Base-by-base conservation (phyloP, 2,888 invertebrate genomes). In the Rhimphoctona megacephalus region DNA sequence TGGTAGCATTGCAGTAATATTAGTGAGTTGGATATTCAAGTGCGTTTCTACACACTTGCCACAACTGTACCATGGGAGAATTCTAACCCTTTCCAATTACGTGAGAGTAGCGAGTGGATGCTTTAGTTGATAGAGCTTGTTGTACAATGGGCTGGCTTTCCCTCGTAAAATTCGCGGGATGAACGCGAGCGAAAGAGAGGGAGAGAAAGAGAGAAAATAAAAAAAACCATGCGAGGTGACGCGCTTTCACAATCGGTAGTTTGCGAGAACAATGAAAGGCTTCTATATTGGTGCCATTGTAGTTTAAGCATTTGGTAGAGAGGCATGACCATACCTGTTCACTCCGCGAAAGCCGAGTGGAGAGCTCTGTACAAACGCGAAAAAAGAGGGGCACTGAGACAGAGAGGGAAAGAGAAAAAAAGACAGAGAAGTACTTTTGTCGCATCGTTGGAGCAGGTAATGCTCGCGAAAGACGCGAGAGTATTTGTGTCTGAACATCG, bases 261-360 rank as follows among this genome's bases (percentile, higher is more conserved):
- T 88, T 85, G 85, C 73, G 81, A 87, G 87, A 85, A 88, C 88
- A 88, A 88, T 88, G 83, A 80, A 76, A 82, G 73, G 66, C 73
- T 84, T 46, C 77, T 80, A 84, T 49, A 69, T 78, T 77, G 61
- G 25, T 73, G 66, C 72, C 73, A 84, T 84, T 77, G 85, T 81
- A 82, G 80, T 81, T 74, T 81, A 81, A 83, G 85, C 83, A 72
- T 79, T 80, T 49, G 79, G 79, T 66, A 9, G 33, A 74, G 61
- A 76, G 43, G 79, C 61, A 74, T 46, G 74, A 80, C 80, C 70
- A 14, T 61, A 72, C 57, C 64, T 72, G 73, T 19, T 69, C 19
- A 46, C 72, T 79, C 43, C 49, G 61, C 33, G 33, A 78, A 80
- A 82, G 74, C 30, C 30, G 17, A 52, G 70, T 67, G 39, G 5